Evolutionary conservation across 2,888 invertebrate genomes (phyloP), one percentile per base, ranked within the genome.

Genomic region (Tipula confusa): DNA sequence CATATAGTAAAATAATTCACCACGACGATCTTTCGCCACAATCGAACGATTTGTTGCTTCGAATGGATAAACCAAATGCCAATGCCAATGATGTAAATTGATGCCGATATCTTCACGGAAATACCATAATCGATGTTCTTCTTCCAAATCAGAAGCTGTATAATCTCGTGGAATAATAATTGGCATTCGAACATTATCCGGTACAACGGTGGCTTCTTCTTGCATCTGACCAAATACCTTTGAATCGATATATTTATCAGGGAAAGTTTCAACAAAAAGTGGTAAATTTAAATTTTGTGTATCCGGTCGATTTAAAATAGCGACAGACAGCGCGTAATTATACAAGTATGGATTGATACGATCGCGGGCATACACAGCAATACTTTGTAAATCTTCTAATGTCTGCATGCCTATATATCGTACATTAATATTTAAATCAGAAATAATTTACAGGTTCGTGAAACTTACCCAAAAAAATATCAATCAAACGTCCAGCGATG

Each of bases 51-150:
- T 90, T 0, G 92, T 89, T 0, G 93, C 92, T 85, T 94, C 93
- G 88, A 94, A 94, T 0, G 96, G 96, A 88, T 96, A 96, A 1
- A 96, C 90, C 85, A 92, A 87, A 87, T 92, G 91, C 91, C 91
- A 92, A 86, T 92, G 91, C 91, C 91, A 92, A 84, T 92, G 91
- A 86, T 91, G 91, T 0, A 90, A 87, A 86, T 91, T 91, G 83
- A 92, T 86, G 43, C 91, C 91, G 85, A 91, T 85, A 85, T 91
- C 92, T 86, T 92, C 92, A 5, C 91, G 89, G 88, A 91, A 92
- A 85, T 91, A 90, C 95, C 95, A 96, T 88, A 96, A 94, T 87
- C 95, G 92, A 89, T 96, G 96, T 87, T 97, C 96, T 0, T 93
- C 93, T 86, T 96, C 95, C 28, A 91, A 85, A 84, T 93, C 92